Evolutionary conservation across 2,888 invertebrate species (phyloP).

Genomic region (Smittia aterrima): DNA sequence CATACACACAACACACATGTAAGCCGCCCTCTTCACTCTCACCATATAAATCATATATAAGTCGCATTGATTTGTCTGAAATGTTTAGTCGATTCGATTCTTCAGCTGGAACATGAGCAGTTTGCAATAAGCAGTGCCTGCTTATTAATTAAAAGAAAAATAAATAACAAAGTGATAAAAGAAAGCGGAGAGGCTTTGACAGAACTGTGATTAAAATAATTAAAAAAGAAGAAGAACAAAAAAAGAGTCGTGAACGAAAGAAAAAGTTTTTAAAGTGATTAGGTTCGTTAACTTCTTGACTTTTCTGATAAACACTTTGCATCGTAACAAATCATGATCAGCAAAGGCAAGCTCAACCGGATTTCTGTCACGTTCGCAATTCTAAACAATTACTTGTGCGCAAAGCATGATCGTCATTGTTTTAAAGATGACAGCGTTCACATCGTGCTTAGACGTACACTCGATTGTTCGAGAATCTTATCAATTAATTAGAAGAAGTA

Average conservation of each 20-base stretch:
- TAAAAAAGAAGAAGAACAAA: not conserved
- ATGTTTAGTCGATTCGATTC: constrained; percentile 40
- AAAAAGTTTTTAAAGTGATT: not conserved
- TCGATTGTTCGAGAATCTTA: too few relatives aligned
- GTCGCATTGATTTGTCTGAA: constrained; percentile 4
- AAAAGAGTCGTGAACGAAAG: not conserved
- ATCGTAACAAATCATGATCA: not conserved
- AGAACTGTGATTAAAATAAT: constrained; percentile 1
- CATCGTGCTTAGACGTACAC: too few relatives aligned
- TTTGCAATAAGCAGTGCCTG: not conserved
- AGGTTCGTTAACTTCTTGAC: not conserved
- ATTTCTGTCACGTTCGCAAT: not conserved
- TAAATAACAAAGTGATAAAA: constrained; percentile 1
- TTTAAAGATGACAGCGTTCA: not conserved
- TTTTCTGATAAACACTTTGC: not conserved
- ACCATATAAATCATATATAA: constrained; percentile 29
- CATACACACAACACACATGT: constrained; percentile 5
- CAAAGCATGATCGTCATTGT: not conserved
- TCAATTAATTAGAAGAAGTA: too few relatives aligned
- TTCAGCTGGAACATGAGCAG: constrained; percentile 29
- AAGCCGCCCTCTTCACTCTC: constrained; percentile 3
- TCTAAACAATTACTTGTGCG: not conserved
- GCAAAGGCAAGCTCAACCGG: not conserved
- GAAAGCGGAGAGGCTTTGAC: not conserved
- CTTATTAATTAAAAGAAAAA: not conserved